phyloP scores from a whole-genome alignment of 2,888 invertebrate species.

The Marronus borbonicus region DNA sequence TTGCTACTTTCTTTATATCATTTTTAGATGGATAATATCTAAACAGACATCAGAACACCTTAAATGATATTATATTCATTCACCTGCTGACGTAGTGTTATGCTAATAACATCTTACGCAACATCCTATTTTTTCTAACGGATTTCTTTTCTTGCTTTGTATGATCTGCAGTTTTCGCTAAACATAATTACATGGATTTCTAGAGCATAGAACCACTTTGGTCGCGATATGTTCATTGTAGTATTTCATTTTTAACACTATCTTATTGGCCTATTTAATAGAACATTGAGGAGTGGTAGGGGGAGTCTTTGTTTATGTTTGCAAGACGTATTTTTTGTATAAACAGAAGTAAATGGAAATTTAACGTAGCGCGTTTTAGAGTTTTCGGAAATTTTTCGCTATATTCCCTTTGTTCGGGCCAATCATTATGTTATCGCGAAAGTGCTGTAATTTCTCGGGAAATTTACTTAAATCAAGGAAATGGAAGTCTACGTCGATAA shows the following conservation, averaged over 20 bases:
- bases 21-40: background rate
- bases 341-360: slow-evolving; percentile 9
- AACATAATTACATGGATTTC: slow-evolving; percentile 28
- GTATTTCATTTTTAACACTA: background rate
- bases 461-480: background rate
- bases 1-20: too few relatives aligned
- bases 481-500: slow-evolving; percentile 29
- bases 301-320: slow-evolving; percentile 17
- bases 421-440: slow-evolving; percentile 3
- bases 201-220: slow-evolving; percentile 30
- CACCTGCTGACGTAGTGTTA: slow-evolving; percentile 11
- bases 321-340: background rate
- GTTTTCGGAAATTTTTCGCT: background rate
- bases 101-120: slow-evolving; percentile 26
- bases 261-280: background rate
- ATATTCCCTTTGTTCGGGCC: background rate
- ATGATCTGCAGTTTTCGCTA: slow-evolving; percentile 17
- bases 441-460: background rate
- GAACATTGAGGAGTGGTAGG: background rate
- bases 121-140: slow-evolving; percentile 28
- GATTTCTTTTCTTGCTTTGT: slow-evolving; percentile 18
- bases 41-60: background rate
- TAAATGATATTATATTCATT: slow-evolving; percentile 17
- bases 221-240: background rate
- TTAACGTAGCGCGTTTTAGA: slow-evolving; percentile 1